These are phyloP conservation scores for Encarsia formosa DNA, from an alignment of 2,888 invertebrate genomes.

Conservation along the genomic window DNA sequence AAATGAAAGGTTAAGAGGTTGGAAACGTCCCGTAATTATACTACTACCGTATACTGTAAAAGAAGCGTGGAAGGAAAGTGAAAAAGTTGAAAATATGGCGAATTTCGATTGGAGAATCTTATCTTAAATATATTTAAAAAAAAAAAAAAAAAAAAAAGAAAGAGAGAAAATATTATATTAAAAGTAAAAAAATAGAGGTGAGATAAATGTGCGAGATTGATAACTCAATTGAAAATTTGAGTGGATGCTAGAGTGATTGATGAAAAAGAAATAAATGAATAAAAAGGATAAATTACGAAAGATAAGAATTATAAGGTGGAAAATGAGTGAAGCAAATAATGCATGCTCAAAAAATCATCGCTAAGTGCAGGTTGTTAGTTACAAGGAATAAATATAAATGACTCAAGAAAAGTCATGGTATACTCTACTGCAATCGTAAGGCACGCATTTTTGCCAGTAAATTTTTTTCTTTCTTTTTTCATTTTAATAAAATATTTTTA, in stretches of 20 bases:
- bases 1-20: constrained; percentile 38
- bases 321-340: constrained; percentile 14
- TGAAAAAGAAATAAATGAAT: constrained; percentile 15
- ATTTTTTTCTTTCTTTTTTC: neutral
- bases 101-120: constrained; percentile 19
- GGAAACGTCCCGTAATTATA: constrained; percentile 38
- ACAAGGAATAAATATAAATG: constrained; percentile 19
- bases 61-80: constrained; percentile 23
- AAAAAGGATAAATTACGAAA: too few species aligned
- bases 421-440: constrained; percentile 15
- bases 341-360: constrained; percentile 18
- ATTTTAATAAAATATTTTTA: neutral
- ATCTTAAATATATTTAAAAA: constrained; percentile 9
- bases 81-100: constrained; percentile 29
- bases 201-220: constrained; percentile 25
- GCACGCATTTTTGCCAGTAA: constrained; percentile 13
- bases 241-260: constrained; percentile 22
- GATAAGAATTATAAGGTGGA: too few species aligned
- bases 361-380: neutral
- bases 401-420: constrained; percentile 11
- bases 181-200: constrained; percentile 12
- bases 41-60: constrained; percentile 38
- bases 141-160: constrained; percentile 11
- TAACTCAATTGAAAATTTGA: constrained; percentile 9
- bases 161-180: too few species aligned